These are phyloP conservation scores for Zosterops pallidus DNA, from an alignment of 2,113 vertebrate species.

Conservation along the genomic window DNA sequence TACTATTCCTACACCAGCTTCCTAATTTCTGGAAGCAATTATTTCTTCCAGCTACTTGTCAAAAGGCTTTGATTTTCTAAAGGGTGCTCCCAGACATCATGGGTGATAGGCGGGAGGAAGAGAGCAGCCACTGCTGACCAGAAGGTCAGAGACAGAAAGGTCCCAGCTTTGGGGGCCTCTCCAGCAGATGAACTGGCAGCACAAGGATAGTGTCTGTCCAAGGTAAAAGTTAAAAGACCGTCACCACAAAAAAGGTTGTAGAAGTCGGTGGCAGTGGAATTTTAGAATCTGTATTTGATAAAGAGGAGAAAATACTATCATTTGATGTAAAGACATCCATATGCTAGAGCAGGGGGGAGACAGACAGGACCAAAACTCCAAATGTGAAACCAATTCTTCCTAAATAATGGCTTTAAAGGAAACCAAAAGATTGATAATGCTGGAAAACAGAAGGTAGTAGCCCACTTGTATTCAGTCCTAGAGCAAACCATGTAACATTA, in stretches of 20 bases:
- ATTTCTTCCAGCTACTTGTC: not conserved
- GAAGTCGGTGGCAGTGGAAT: not conserved
- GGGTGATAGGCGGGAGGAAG: not conserved
- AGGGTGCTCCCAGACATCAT: not conserved
- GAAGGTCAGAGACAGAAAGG: not conserved
- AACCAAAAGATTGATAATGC: not conserved
- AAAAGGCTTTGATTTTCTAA: not conserved
- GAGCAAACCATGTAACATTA: not conserved
- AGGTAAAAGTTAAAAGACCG: accelerated
- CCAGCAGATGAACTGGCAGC: not conserved
- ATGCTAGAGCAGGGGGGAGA: not conserved
- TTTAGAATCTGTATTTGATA: not conserved
- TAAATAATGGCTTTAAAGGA: not conserved
- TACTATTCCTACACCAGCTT: not conserved
- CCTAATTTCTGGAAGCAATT: not conserved
- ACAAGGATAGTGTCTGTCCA: not conserved
- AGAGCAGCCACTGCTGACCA: not conserved
- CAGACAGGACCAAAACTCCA: not conserved
- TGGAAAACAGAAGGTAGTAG: not conserved
- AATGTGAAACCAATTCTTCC: not conserved
- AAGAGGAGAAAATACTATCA: not conserved
- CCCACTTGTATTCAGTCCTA: not conserved
- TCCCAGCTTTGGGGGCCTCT: not conserved
- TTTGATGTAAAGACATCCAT: not conserved
- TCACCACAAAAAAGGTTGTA: not conserved